Conservation (phyloP, 1,140 invertebrate genomes). For the Drosophila serrata region DNA sequence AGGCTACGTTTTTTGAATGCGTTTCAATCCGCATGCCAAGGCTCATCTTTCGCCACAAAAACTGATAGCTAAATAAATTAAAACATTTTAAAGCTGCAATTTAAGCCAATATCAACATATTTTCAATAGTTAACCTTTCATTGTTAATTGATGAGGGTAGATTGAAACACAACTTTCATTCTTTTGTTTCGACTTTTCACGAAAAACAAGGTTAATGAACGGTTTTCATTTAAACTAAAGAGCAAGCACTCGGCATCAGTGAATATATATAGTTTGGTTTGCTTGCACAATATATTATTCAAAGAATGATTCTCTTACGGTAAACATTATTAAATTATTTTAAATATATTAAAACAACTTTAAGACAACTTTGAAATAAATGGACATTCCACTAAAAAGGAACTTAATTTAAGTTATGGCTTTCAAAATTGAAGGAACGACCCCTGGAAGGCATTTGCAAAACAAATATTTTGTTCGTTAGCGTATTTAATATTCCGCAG, state of each 20-base stretch:
- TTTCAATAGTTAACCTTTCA: background rate
- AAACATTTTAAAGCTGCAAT: slow-evolving; percentile 4
- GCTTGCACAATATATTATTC: background rate
- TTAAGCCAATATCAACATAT: slow-evolving; percentile 5
- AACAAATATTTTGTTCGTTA: slow-evolving; percentile 14
- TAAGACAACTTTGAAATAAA: too few relatives aligned
- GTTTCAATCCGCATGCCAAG: background rate
- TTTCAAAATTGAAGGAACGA: background rate
- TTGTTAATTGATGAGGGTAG: background rate
- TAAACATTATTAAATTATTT: too few relatives aligned
- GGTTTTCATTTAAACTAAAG: slow-evolving; percentile 9
- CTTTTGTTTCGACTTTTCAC: background rate
- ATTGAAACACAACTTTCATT: background rate
- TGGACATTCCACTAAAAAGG: background rate
- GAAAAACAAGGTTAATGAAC: slow-evolving; percentile 9
- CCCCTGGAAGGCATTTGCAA: background rate
- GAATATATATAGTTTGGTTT: background rate
- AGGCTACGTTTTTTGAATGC: background rate
- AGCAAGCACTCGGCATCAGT: background rate
- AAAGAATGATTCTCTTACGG: too few relatives aligned
- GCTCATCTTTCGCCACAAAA: slow-evolving; percentile 4
- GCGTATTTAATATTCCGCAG: slow-evolving; percentile 39
- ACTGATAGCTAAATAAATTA: background rate
- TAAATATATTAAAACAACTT: background rate
- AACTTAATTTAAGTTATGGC: background rate